Evolutionary conservation across 2,888 invertebrate genomes (phyloP).

Genomic region (Scaptomyza reducta): DNA sequence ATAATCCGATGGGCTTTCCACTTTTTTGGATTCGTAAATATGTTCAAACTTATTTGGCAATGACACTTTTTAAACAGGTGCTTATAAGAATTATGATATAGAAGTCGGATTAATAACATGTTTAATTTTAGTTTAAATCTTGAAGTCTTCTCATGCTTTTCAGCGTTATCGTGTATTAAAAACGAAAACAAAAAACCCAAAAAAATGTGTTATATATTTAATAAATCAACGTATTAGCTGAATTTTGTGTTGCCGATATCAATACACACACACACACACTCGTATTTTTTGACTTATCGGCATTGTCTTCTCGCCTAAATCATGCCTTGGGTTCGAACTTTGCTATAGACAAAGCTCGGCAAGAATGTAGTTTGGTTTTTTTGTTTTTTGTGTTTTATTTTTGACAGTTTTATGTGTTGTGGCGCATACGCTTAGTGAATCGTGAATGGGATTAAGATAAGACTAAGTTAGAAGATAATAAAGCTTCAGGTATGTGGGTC

Average conservation of each 20-base stretch:
- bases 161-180: too few relatives aligned
- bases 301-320: conserved; percentile 71
- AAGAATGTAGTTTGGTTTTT: conserved; percentile 33
- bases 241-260: conserved; percentile 49
- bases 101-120: too few relatives aligned
- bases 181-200: conserved; percentile 21
- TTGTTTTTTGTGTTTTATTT: conserved; percentile 40
- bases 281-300: conserved; percentile 50
- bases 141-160: too few relatives aligned
- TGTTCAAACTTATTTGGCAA: too few relatives aligned
- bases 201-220: conserved; percentile 63
- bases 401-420: conserved; percentile 76
- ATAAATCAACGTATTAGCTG: conserved; percentile 71
- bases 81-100: too few relatives aligned
- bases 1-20: background rate
- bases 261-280: conserved; percentile 27
- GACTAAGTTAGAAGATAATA: conserved; percentile 69
- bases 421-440: conserved; percentile 72
- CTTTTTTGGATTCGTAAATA: too few relatives aligned
- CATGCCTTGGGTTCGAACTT: conserved; percentile 29
- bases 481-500: conserved; percentile 55
- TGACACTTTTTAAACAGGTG: too few relatives aligned
- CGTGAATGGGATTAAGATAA: conserved; percentile 79
- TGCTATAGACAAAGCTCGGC: conserved; percentile 46
- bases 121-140: too few relatives aligned